Conservation (phyloP, 2,797 vertebrate genomes). For the Cuniculus paca region DNA sequence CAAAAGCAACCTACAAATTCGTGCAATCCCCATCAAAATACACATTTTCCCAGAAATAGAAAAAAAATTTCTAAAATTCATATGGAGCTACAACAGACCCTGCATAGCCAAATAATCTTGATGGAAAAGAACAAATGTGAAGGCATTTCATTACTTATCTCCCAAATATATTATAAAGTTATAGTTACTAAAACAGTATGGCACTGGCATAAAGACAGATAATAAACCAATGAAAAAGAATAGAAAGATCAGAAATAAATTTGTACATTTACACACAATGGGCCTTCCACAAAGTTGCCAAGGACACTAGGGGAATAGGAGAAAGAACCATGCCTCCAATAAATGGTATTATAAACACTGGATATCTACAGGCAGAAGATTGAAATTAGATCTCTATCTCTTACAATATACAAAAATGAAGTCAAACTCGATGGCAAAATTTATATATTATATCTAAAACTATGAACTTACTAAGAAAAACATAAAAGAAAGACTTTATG, state of each 20-base stretch:
- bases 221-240: too few relatives aligned
- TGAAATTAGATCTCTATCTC: not conserved
- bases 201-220: rapidly evolving
- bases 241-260: not conserved
- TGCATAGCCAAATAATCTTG: not conserved
- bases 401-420: not conserved
- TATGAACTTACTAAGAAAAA: not conserved
- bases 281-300: not conserved
- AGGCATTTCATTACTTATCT: not conserved
- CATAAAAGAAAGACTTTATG: not conserved
- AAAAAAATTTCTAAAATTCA: not conserved
- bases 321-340: not conserved
- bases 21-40: not conserved
- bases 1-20: not conserved
- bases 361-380: not conserved
- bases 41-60: not conserved
- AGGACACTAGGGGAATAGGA: not conserved
- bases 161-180: not conserved
- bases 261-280: not conserved
- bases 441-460: not conserved
- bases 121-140: not conserved
- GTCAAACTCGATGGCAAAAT: too few relatives aligned
- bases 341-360: not conserved
- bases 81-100: not conserved
- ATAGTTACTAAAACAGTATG: not conserved